Conservation (phyloP, 2,113 vertebrate genomes). For the Conger conger region DNA sequence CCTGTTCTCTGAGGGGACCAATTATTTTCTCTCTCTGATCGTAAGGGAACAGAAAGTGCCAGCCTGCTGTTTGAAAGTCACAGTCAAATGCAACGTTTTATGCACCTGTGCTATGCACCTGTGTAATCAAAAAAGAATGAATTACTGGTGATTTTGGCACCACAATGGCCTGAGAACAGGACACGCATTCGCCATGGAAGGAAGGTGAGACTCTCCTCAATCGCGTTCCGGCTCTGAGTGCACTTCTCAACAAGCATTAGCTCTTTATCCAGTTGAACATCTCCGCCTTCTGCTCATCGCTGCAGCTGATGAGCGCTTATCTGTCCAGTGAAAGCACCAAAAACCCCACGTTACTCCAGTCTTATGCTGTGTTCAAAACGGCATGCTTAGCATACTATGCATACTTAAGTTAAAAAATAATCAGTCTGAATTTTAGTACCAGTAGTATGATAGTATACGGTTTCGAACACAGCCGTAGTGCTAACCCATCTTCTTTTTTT, state of each 20-base stretch:
- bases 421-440: too few species aligned
- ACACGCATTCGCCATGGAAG: background rate
- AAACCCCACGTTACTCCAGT: constrained; percentile 14
- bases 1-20: background rate
- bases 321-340: constrained; percentile 20
- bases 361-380: background rate
- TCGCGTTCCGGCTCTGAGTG: background rate
- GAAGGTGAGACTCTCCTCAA: background rate
- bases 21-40: background rate
- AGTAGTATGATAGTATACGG: too few species aligned
- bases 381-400: too few species aligned
- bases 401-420: too few species aligned
- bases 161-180: background rate
- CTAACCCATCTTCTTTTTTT: background rate
- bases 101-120: background rate
- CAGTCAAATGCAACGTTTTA: background rate
- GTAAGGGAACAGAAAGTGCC: too few species aligned
- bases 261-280: constrained; percentile 1
- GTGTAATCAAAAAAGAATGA: background rate
- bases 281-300: background rate
- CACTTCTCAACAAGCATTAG: background rate
- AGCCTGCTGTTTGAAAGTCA: background rate
- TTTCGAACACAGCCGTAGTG: background rate
- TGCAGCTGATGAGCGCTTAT: constrained; percentile 17
- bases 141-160: background rate